A percentile compares a stretch with the other conserved stretches of the same genome.
Conservation (phyloP, 2,113 vertebrate species). For the Bolborhynchus lineola region DNA sequence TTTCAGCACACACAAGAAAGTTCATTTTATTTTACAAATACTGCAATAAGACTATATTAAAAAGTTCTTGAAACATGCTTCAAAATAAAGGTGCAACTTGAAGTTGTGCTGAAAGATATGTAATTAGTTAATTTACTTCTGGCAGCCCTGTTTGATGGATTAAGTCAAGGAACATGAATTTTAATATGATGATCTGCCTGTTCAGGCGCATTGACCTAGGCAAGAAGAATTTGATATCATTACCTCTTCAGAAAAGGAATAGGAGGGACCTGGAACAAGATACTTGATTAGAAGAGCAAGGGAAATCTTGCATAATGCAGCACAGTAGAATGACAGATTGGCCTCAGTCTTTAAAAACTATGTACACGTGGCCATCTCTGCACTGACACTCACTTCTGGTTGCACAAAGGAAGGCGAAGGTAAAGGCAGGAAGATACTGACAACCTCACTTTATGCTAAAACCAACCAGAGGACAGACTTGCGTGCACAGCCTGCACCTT, state of each 20-base stretch:
- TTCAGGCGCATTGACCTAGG: neutral
- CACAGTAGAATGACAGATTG: neutral
- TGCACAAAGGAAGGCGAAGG: neutral
- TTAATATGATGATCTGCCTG: neutral
- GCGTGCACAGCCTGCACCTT: neutral
- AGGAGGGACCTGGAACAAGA: neutral
- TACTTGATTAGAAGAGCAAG: neutral
- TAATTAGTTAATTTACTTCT: neutral
- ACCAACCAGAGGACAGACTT: neutral
- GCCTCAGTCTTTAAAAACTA: neutral
- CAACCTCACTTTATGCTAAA: neutral
- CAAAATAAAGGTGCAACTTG: neutral
- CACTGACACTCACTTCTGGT: neutral
- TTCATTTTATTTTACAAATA: neutral
- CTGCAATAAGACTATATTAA: neutral
- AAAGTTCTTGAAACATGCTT: neutral
- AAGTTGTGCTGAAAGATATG: neutral
- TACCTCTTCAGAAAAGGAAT: neutral
- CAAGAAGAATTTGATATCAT: neutral
- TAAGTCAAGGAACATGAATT: neutral
- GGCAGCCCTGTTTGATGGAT: neutral
- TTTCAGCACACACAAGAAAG: neutral
- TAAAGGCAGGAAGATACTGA: neutral
- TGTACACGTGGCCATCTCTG: accelerated
- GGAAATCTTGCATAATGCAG: neutral